phyloP scores from a whole-genome alignment of 2,113 vertebrate species.

The Panthera leo region DNA sequence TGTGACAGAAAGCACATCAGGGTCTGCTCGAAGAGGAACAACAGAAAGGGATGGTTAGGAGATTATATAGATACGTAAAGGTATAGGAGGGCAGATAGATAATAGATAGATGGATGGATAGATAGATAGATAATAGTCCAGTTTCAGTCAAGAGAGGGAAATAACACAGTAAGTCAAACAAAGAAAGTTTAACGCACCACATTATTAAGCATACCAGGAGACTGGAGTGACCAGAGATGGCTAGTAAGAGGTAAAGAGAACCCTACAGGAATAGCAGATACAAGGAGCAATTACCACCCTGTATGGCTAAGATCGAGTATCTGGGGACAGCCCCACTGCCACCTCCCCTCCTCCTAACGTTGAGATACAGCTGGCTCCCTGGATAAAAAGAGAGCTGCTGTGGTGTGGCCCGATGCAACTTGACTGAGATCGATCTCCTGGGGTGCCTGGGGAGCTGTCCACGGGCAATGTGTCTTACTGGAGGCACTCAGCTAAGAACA shows the following conservation, averaged over 20 bases:
- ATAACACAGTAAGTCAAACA: not conserved
- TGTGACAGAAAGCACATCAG: not conserved
- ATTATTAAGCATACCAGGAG: not conserved
- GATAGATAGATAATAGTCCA: not conserved
- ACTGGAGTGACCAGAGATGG: not conserved
- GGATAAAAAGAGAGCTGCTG: not conserved
- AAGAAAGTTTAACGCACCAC: not conserved
- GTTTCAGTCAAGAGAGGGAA: not conserved
- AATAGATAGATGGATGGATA: not conserved
- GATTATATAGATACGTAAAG: not conserved
- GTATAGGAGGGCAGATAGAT: not conserved
- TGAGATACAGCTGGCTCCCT: not conserved
- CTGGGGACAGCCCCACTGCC: not conserved
- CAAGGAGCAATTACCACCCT: not conserved
- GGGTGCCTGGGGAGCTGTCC: not conserved
- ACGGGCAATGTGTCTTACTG: not conserved
- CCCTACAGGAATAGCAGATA: not conserved
- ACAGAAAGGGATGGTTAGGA: not conserved
- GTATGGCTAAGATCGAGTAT: not conserved
- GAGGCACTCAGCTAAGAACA: not conserved
- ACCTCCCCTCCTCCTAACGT: fast-evolving
- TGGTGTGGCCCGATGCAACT: not conserved
- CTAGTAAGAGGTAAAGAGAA: not conserved
- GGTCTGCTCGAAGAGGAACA: not conserved
- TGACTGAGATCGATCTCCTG: not conserved